Conservation (phyloP, 2,797 vertebrate genomes). For the Squalus acanthias region DNA sequence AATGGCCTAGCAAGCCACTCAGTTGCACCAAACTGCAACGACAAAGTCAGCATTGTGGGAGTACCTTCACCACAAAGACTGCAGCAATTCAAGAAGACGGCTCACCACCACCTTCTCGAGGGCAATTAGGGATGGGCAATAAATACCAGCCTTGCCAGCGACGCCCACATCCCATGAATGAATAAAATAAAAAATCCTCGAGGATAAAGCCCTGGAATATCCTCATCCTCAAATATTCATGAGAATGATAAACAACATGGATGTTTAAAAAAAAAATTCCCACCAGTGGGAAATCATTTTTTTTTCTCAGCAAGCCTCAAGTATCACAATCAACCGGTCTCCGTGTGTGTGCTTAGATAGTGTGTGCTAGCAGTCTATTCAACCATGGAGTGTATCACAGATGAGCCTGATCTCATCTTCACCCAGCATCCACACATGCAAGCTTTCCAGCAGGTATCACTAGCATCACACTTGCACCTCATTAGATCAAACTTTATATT, state of each 20-base stretch:
- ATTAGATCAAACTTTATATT: background rate
- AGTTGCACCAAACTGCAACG: too few relatives aligned
- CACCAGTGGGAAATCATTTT: background rate
- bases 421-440: background rate
- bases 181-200: background rate
- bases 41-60: too few relatives aligned
- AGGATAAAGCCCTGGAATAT: background rate
- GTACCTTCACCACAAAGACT: too few relatives aligned
- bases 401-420: background rate
- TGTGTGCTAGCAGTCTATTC: background rate
- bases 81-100: too few relatives aligned
- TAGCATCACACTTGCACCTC: background rate
- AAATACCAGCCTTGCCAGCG: too few relatives aligned
- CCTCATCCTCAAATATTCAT: background rate
- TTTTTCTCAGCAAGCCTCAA: background rate
- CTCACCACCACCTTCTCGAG: too few relatives aligned
- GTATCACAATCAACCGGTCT: background rate
- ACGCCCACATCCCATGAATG: too few relatives aligned
- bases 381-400: background rate
- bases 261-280: background rate
- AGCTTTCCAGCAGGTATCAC: background rate
- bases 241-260: background rate
- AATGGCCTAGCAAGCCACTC: too few relatives aligned
- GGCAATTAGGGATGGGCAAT: too few relatives aligned
- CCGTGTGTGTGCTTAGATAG: background rate